Conservation (phyloP, 2,888 invertebrate species). For the Polydrusus tereticollis region DNA sequence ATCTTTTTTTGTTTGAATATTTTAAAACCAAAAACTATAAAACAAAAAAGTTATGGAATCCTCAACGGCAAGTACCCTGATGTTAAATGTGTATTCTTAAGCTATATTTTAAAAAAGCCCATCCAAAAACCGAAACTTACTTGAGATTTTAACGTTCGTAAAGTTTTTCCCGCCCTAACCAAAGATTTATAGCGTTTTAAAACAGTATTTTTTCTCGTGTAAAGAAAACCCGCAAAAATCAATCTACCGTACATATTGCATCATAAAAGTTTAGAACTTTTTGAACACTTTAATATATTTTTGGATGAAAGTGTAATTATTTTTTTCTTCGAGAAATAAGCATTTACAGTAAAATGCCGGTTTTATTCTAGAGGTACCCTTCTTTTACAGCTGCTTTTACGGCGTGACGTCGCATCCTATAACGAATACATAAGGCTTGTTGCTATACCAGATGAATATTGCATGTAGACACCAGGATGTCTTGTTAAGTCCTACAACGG, state of each 20-base stretch:
- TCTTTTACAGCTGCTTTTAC: too few relatives aligned
- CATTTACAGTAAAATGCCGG: too few relatives aligned
- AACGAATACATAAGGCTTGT: too few relatives aligned
- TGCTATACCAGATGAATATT: too few relatives aligned
- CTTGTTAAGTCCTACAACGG: too few relatives aligned
- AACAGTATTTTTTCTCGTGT: constrained; percentile 54
- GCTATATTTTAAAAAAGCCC: constrained; percentile 39
- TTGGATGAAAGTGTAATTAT: neutral
- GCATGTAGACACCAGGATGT: too few relatives aligned
- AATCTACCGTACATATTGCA: constrained; percentile 42
- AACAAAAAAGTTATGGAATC: constrained; percentile 35
- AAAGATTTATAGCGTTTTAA: constrained; percentile 64
- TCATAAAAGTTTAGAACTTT: constrained; percentile 31
- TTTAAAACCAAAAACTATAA: too few relatives aligned
- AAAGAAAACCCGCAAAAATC: constrained; percentile 39
- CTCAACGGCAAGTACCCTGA: constrained; percentile 23
- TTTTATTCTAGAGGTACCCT: too few relatives aligned
- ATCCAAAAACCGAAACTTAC: constrained; percentile 62
- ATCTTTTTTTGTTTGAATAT: too few relatives aligned
- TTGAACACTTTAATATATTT: neutral
- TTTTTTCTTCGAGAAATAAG: too few relatives aligned
- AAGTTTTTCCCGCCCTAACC: constrained; percentile 61
- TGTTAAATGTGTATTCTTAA: constrained; percentile 35
- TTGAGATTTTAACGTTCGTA: constrained; percentile 63
- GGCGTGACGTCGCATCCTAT: too few relatives aligned